Evolutionary conservation across 2,888 invertebrate species (phyloP).

Genomic region (Diplolepis rosae): DNA sequence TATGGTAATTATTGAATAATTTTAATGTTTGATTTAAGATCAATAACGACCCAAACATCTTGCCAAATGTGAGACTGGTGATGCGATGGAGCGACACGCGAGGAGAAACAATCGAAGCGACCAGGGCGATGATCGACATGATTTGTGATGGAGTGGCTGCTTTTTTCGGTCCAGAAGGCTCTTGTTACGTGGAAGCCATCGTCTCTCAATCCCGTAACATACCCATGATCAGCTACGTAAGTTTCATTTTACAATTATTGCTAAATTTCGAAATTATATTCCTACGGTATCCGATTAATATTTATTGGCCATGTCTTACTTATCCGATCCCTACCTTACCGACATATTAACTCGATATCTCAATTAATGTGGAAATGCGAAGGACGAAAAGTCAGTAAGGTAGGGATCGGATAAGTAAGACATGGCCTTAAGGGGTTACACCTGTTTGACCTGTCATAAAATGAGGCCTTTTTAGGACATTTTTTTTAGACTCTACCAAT

Average conservation of each 20-base stretch:
- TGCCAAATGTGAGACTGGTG: conserved; percentile 84
- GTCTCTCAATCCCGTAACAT: conserved; percentile 94
- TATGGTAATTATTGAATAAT: background rate
- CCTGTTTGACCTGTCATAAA: too few relatives aligned
- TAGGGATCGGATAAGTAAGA: too few relatives aligned
- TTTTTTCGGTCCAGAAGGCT: conserved; percentile 96
- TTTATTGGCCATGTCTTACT: too few relatives aligned
- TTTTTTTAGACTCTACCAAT: too few relatives aligned
- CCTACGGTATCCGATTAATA: too few relatives aligned
- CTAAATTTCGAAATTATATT: background rate
- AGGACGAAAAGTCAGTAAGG: too few relatives aligned
- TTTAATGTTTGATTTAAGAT: conserved; percentile 75
- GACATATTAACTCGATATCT: too few relatives aligned
- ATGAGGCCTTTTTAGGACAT: too few relatives aligned
- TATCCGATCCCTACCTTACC: too few relatives aligned
- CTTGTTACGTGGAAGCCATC: conserved; percentile 95
- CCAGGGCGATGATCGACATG: conserved; percentile 90
- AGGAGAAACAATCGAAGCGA: conserved; percentile 89
- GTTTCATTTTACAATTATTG: conserved; percentile 71
- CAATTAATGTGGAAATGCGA: too few relatives aligned
- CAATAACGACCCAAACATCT: conserved; percentile 80
- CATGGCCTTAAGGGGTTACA: too few relatives aligned
- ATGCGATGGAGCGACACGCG: conserved; percentile 89
- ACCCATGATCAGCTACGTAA: conserved; percentile 98
- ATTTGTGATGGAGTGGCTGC: conserved; percentile 91